A percentile compares a stretch with the other conserved stretches of the same genome.
These are phyloP conservation scores for Rhinichthys osculus DNA, from an alignment of 2,797 vertebrate species.

Conservation along the genomic window DNA sequence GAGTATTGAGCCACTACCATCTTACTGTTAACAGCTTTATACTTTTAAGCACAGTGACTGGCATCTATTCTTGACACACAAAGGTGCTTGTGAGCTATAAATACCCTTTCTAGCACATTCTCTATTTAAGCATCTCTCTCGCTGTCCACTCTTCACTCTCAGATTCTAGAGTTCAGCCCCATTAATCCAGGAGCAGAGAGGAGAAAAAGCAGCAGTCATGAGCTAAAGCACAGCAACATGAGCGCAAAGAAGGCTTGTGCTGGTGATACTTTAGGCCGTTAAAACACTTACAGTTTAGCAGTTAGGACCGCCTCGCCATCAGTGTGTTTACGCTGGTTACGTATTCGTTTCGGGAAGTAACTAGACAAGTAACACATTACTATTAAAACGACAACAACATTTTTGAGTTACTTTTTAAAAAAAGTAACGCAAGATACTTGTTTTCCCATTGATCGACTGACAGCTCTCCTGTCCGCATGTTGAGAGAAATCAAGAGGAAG, in stretches of 20 bases:
- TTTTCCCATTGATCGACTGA: too few species aligned
- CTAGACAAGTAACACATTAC: neutral
- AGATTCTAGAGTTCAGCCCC: conserved; percentile 1
- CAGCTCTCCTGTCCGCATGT: neutral
- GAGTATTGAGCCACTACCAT: neutral
- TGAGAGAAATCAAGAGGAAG: neutral
- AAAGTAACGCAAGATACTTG: neutral
- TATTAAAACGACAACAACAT: neutral
- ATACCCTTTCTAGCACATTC: conserved; percentile 1
- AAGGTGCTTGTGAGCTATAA: conserved; percentile 18
- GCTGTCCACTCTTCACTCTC: neutral
- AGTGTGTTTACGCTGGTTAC: neutral
- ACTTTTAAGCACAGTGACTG: conserved; percentile 9
- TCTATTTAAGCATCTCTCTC: neutral
- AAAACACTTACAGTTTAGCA: conserved; percentile 25
- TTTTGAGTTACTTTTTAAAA: neutral
- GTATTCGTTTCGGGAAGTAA: neutral
- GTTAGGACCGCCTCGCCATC: neutral
- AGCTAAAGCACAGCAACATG: conserved; percentile 19
- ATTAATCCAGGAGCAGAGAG: conserved; percentile 33
- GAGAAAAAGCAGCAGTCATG: conserved; percentile 20
- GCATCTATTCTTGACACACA: conserved; percentile 11
- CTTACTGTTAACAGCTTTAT: conserved; percentile 3
- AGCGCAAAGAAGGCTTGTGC: conserved; percentile 11
- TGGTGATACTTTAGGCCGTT: conserved; percentile 1